phyloP scores from a whole-genome alignment of 2,113 vertebrate species.

The Seriola dumerili region DNA sequence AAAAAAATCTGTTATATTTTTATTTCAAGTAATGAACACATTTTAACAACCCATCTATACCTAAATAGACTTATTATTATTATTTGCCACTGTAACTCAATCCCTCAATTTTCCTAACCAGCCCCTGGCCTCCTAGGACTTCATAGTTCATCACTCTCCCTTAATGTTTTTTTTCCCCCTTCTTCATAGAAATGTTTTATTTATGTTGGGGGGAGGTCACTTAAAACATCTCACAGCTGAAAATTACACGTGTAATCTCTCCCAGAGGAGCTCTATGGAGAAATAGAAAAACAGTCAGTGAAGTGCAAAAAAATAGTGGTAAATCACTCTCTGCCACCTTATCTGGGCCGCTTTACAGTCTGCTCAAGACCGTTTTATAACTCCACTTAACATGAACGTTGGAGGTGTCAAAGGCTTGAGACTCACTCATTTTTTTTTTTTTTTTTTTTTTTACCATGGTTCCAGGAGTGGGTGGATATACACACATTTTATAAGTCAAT shows the following conservation, averaged over 20 bases:
- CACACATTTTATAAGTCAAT: conserved; percentile 3
- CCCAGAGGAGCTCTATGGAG: conserved; percentile 78
- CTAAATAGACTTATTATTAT: conserved; percentile 34
- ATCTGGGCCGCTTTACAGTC: conserved; percentile 76
- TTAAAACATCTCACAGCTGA: conserved; percentile 86
- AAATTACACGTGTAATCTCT: conserved; percentile 86
- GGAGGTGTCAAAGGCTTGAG: conserved; percentile 59
- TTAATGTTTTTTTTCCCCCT: conserved; percentile 58
- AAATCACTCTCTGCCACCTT: conserved; percentile 84
- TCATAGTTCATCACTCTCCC: conserved; percentile 74
- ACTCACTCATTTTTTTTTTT: conserved; percentile 8
- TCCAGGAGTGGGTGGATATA: background rate
- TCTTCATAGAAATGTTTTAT: conserved; percentile 78
- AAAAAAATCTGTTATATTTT: background rate
- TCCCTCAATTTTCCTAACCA: conserved; percentile 35
- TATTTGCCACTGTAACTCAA: conserved; percentile 49
- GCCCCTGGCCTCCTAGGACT: conserved; percentile 54
- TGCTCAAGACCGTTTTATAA: conserved; percentile 76
- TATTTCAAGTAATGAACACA: background rate
- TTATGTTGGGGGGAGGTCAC: conserved; percentile 79
- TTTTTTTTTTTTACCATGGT: background rate
- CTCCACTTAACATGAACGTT: conserved; percentile 74
- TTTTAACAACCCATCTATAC: conserved; percentile 3
- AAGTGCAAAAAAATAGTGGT: conserved; percentile 84
- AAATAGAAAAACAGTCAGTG: conserved; percentile 83